phyloP scores from a whole-genome alignment of 2,888 invertebrate species.

The Lordiphosa fenestrarum region DNA sequence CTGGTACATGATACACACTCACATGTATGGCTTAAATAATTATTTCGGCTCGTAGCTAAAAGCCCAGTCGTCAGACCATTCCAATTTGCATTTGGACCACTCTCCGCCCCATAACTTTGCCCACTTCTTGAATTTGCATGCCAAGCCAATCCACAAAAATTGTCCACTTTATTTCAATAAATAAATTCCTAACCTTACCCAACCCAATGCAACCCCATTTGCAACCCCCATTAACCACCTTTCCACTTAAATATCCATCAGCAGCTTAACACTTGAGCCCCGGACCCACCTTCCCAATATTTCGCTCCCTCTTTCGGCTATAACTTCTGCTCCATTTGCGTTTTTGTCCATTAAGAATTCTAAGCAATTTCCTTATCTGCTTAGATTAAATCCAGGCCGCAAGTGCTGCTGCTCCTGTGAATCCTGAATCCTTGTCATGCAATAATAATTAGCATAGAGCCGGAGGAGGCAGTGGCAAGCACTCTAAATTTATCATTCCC shows the following conservation, averaged over 20 bases:
- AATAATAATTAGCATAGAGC: conserved; percentile 69
- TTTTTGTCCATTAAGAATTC: conserved; percentile 54
- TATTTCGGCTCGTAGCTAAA: too few species aligned
- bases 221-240: conserved; percentile 3
- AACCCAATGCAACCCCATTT: conserved; percentile 16
- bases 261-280: conserved; percentile 56
- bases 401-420: conserved; percentile 34
- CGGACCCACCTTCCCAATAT: not conserved
- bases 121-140: too few species aligned
- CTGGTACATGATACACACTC: too few species aligned
- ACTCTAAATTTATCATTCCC: conserved; percentile 56
- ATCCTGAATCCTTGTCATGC: conserved; percentile 25
- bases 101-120: too few species aligned
- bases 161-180: conserved; percentile 55
- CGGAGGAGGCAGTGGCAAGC: conserved; percentile 7
- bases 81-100: too few species aligned
- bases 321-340: conserved; percentile 65
- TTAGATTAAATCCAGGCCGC: conserved; percentile 61
- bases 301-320: conserved; percentile 18
- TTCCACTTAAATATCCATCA: conserved; percentile 51
- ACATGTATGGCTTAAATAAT: too few species aligned
- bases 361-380: conserved; percentile 74
- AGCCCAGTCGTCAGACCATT: too few species aligned
- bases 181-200: conserved; percentile 10
- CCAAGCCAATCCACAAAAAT: conserved; percentile 13